Conservation (phyloP, 2,888 invertebrate genomes). For the Synergus laeviventris region DNA sequence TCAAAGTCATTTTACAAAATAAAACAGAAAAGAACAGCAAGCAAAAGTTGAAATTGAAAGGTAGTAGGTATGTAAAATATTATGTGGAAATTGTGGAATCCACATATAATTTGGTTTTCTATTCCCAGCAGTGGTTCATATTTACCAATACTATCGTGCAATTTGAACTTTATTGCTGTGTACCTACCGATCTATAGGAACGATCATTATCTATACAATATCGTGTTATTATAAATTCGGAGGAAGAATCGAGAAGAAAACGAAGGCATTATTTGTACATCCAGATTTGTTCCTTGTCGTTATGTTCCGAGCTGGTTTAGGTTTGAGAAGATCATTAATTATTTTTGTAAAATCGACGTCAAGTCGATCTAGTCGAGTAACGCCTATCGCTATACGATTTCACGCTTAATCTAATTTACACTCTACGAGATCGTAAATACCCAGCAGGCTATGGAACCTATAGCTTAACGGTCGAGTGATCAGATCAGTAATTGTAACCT, state of each 20-base stretch:
- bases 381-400: slow-evolving; percentile 5
- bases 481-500: slow-evolving; percentile 29
- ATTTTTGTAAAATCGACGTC: slow-evolving; percentile 15
- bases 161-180: not conserved
- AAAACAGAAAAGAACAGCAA: not conserved
- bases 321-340: slow-evolving; percentile 20
- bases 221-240: slow-evolving; percentile 54
- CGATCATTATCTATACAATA: slow-evolving; percentile 42
- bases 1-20: not conserved
- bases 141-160: not conserved
- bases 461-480: slow-evolving; percentile 28
- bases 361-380: not conserved
- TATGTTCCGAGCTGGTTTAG: not conserved
- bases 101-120: too few relatives aligned
- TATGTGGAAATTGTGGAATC: too few relatives aligned
- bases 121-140: too few relatives aligned
- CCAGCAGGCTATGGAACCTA: not conserved
- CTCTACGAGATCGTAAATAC: slow-evolving; percentile 10
- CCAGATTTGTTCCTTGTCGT: not conserved
- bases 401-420: slow-evolving; percentile 26
- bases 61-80: not conserved
- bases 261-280: slow-evolving; percentile 46
- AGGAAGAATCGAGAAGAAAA: slow-evolving; percentile 53
- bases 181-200: not conserved
- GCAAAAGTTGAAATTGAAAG: not conserved